Percentiles rank a stretch among this genome's conserved stretches.
These are phyloP conservation scores for Corticium candelabrum DNA, from an alignment of 37 sponge, comb jelly and placozoan species.

Conservation along the genomic window DNA sequence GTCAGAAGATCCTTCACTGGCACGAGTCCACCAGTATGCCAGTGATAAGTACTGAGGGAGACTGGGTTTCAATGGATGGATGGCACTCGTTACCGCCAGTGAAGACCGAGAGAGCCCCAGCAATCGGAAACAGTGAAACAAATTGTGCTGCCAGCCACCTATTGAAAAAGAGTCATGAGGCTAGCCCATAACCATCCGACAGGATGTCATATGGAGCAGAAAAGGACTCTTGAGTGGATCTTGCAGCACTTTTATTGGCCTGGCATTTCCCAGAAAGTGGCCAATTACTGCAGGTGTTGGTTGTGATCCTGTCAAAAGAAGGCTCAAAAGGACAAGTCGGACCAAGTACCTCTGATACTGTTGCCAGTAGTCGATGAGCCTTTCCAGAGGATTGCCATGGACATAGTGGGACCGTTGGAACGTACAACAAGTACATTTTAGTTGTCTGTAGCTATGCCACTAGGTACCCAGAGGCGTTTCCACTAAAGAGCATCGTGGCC, in stretches of 20 bases:
- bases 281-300: constrained; percentile 22
- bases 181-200: too few species aligned
- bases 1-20: too few species aligned
- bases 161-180: too few species aligned
- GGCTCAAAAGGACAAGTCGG: not conserved
- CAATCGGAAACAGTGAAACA: too few species aligned
- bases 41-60: too few species aligned
- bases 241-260: constrained; percentile 44
- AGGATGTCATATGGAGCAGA: constrained; percentile 37
- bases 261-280: constrained; percentile 22
- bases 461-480: constrained; percentile 43
- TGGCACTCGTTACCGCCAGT: too few species aligned
- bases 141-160: too few species aligned
- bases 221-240: constrained; percentile 44
- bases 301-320: too few species aligned
- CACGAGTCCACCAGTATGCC: too few species aligned
- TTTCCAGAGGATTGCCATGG: constrained; percentile 50
- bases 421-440: constrained; percentile 30
- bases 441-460: constrained; percentile 51
- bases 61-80: too few species aligned
- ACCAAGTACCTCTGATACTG: constrained; percentile 33
- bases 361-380: constrained; percentile 39
- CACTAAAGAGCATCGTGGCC: constrained; percentile 30
- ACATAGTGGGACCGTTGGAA: constrained; percentile 40
- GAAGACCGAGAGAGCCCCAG: too few species aligned